A percentile compares a stretch with the other conserved stretches of the same genome.
These are phyloP conservation scores for Grammomys surdaster DNA, from an alignment of 2,113 vertebrate species.

Conservation along the genomic window DNA sequence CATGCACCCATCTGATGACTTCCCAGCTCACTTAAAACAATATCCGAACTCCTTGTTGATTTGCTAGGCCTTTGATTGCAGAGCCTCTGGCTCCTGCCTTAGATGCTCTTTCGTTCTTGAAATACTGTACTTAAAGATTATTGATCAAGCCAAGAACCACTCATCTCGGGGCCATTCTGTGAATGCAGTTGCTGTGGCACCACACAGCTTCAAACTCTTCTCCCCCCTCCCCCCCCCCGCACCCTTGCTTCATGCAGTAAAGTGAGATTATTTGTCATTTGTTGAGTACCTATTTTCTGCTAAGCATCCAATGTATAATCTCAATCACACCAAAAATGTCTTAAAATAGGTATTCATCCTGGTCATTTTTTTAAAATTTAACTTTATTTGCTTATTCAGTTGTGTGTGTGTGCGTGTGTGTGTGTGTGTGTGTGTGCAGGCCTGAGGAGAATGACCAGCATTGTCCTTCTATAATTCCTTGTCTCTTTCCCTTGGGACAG, in stretches of 20 bases:
- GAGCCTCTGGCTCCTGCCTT: not conserved
- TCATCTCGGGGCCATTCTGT: not conserved
- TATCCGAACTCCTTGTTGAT: not conserved
- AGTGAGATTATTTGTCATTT: not conserved
- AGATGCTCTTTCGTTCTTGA: not conserved
- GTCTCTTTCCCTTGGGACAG: not conserved
- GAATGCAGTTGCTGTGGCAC: too few species aligned
- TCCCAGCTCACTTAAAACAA: not conserved
- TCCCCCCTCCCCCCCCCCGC: accelerated
- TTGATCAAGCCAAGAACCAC: not conserved
- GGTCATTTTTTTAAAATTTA: not conserved
- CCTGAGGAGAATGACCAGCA: not conserved
- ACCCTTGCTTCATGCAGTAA: not conserved
- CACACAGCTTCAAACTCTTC: accelerated
- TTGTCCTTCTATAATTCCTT: not conserved
- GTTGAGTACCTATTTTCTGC: not conserved
- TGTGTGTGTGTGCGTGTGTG: not conserved
- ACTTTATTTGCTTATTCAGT: not conserved
- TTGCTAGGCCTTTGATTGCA: not conserved
- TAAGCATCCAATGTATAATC: constrained; percentile 19
- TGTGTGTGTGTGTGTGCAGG: too few species aligned
- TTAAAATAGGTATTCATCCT: not conserved
- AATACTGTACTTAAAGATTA: not conserved
- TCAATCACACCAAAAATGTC: not conserved
- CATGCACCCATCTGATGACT: not conserved